Evolutionary conservation across 2,797 vertebrate species (phyloP), one percentile per base, ranked within the genome.

Genomic region (Synanceia verrucosa): DNA sequence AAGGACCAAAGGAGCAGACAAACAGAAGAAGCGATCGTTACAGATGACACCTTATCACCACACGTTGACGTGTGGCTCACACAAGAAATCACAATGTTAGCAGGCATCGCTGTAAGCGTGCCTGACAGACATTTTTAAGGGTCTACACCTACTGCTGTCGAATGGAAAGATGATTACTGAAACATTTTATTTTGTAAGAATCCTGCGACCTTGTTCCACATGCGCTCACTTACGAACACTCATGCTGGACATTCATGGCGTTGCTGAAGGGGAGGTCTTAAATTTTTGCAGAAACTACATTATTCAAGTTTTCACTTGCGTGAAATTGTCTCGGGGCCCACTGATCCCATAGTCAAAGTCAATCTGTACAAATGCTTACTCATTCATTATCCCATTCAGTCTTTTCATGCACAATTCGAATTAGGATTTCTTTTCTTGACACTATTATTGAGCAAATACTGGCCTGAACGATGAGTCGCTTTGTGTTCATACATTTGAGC

Each of bases 11-110:
- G 68, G 23, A 59, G 6, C 23, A 60, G 33, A 78, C 58, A 63
- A 68, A 61, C 44, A 78, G 65, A 61, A 47, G 24, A 78, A 52
- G 66, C 13, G 2, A 61, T 66, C 31, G 67, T 65, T 75, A 81
- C 79, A 85, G 76, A 85, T 84, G 73, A 81, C 70, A 66, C 37
- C 34, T 55, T 34, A 79, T 73, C 53, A 11, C 39, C 34, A 19
- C 21, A 47, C 46, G 18, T 65, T 23, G 58, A 57, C 65, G 29
- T 31, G 11, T 33, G 23, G 14, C 26, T 75, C 41, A 56, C 19
- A 28, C 21, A 58, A 63, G 58, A 76, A 73, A 70, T 26, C 48
- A 21, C 13, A 51, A 29, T 50, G 48, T 55, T 55, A 41, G 50
- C 51, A 52, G 46, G 14, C 8, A 0, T 57, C 36, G 29, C 21